Evolutionary conservation across 2,888 invertebrate species (phyloP), one percentile per base, ranked within the genome.

Genomic region (Fissipunctia ypsillon): DNA sequence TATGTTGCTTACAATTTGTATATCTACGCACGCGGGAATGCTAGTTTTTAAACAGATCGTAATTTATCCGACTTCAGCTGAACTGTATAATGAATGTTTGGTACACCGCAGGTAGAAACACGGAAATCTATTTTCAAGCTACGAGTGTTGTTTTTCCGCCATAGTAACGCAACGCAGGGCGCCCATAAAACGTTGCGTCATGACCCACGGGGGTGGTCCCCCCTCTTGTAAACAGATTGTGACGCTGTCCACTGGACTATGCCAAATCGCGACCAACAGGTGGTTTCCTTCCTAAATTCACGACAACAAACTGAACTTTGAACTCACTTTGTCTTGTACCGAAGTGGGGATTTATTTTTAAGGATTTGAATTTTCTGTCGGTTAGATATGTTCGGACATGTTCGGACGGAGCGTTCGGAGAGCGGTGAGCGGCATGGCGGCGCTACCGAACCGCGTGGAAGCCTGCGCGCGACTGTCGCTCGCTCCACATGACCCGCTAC

Each of bases 171-270:
- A 90, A 83, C 88, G 89, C 88, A 91, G 92, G 92, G 92, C 91
- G 93, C 90, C 92, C 92, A 93, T 95, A 94, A 95, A 95, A 88
- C 90, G 88, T 95, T 95, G 94, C 96, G 96, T 96, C 96, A 96
- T 90, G 90, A 89, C 90, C 85, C 89, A 89, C 86, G 85, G 91
- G 92, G 92, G 93, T 92, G 91, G 90, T 87, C 89, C 91, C 91
- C 92, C 93, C 92, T 92, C 94, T 94, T 93, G 96, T 96, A 96
- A 96, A 96, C 96, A 96, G 94, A 94, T 94, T 92, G 93, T 94
- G 95, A 94, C 94, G 94, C 88, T 93, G 90, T 90, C 93, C 92
- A 90, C 90, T 90, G 91, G 93, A 92, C 93, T 93, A 92, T 90
- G 92, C 90, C 92, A 92, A 94, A 94, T 92, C 91, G 92, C 90